Conservation (phyloP, 2,113 vertebrate species). For the Thunnus thynnus region DNA sequence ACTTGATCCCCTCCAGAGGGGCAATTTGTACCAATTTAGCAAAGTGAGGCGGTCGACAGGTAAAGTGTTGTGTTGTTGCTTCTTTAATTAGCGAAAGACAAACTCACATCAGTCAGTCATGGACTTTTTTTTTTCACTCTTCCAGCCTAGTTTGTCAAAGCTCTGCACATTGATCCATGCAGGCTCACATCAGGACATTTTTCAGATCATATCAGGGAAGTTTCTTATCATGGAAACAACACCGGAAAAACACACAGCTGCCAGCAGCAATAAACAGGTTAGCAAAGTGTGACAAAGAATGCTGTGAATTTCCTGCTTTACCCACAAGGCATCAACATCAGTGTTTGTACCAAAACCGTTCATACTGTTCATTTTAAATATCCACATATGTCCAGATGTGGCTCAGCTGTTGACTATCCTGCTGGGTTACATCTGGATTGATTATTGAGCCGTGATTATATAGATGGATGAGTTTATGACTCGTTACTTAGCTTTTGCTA, state of each 20-base stretch:
- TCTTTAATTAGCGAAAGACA: not conserved
- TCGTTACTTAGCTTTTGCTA: too few relatives aligned
- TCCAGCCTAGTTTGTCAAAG: not conserved
- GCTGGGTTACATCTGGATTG: too few relatives aligned
- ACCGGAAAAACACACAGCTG: too few relatives aligned
- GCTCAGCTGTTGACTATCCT: too few relatives aligned
- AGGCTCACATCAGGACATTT: not conserved
- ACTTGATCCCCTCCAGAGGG: not conserved
- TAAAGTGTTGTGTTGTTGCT: not conserved
- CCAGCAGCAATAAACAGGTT: not conserved
- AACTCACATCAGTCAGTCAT: not conserved
- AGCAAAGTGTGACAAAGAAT: not conserved
- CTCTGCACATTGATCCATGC: not conserved
- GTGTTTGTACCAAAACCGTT: too few relatives aligned
- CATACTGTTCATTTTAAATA: too few relatives aligned
- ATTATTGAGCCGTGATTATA: too few relatives aligned
- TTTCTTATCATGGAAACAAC: constrained; percentile 1
- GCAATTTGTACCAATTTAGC: not conserved
- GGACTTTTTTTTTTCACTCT: not conserved
- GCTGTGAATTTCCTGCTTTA: not conserved
- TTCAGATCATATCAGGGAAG: constrained; percentile 7
- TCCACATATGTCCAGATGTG: too few relatives aligned
- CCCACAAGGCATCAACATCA: too few relatives aligned
- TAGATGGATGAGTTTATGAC: too few relatives aligned
- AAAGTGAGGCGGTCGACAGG: not conserved